A percentile compares a stretch with the other conserved stretches of the same genome.
These are phyloP conservation scores for Lumbricus terrestris DNA, from an alignment of 2,888 invertebrate species.

Conservation along the genomic window DNA sequence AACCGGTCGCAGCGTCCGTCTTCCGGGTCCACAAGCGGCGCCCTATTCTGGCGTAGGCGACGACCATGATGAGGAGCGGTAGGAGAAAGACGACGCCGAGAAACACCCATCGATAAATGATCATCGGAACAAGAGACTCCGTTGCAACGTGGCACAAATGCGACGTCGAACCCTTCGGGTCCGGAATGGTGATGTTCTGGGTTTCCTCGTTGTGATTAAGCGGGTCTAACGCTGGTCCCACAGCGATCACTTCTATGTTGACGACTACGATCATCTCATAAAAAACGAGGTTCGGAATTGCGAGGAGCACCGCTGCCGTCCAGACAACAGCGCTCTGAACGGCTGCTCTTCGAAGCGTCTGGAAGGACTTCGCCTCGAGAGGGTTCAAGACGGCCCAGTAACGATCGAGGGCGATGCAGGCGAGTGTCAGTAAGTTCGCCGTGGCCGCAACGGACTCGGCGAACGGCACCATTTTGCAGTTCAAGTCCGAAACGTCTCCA, in stretches of 20 bases:
- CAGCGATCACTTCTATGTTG: not conserved
- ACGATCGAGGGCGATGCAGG: constrained; percentile 91
- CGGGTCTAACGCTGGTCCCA: not conserved
- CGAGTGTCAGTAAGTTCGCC: constrained; percentile 78
- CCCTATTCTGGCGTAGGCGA: constrained; percentile 5
- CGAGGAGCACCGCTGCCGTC: not conserved
- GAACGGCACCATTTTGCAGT: constrained; percentile 12
- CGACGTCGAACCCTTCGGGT: not conserved
- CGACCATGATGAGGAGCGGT: not conserved
- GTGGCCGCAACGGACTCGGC: not conserved
- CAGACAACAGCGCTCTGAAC: not conserved
- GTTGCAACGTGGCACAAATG: not conserved
- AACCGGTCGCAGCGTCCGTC: not conserved
- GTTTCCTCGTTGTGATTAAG: not conserved
- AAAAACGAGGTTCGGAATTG: constrained; percentile 11
- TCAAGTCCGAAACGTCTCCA: not conserved
- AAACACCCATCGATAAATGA: constrained; percentile 12
- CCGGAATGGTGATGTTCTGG: not conserved
- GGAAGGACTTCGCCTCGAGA: constrained; percentile 8
- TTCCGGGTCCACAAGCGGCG: not conserved
- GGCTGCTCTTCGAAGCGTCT: not conserved
- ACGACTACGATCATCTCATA: not conserved
- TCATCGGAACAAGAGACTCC: not conserved
- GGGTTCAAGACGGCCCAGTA: constrained; percentile 82
- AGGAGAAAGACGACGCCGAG: not conserved